These are phyloP conservation scores for Stegana nigrithorax DNA, from an alignment of 2,888 invertebrate genomes.

Conservation along the genomic window DNA sequence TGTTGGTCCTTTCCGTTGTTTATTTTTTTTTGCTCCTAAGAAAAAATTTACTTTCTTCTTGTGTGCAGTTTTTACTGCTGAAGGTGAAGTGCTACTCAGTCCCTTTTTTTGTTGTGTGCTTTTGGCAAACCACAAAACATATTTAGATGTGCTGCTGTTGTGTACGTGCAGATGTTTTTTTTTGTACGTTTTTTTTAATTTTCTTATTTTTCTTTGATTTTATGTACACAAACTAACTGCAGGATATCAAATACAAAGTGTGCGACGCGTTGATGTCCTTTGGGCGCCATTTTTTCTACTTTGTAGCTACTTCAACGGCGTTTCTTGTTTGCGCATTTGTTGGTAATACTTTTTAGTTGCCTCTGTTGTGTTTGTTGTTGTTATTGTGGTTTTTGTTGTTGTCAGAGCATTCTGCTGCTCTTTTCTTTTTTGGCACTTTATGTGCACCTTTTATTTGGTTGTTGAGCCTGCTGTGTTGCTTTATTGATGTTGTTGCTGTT, in stretches of 20 bases:
- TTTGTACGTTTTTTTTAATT: no score
- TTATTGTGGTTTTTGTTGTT: not conserved
- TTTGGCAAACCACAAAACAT: no score
- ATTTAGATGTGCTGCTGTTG: not conserved
- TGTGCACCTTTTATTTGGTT: not conserved
- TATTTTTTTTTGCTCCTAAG: no score
- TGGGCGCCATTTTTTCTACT: slow-evolving; percentile 7
- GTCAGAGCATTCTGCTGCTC: not conserved
- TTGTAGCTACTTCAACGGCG: not conserved
- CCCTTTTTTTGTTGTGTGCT: no score
- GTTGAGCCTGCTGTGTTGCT: not conserved
- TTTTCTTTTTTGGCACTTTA: not conserved
- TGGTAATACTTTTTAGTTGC: not conserved
- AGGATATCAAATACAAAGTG: slow-evolving; percentile 2
- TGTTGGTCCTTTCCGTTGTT: no score
- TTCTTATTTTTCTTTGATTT: not conserved
- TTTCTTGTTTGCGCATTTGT: not conserved
- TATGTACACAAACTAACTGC: not conserved
- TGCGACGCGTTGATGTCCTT: not conserved
- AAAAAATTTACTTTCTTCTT: no score
- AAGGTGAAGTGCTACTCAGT: no score
- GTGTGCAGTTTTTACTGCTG: no score
- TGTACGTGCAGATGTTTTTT: not conserved
- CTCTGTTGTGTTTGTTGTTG: not conserved
- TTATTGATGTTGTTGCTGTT: not conserved